Conservation (phyloP, 2,113 vertebrate genomes). For the Sinosuthora webbiana region DNA sequence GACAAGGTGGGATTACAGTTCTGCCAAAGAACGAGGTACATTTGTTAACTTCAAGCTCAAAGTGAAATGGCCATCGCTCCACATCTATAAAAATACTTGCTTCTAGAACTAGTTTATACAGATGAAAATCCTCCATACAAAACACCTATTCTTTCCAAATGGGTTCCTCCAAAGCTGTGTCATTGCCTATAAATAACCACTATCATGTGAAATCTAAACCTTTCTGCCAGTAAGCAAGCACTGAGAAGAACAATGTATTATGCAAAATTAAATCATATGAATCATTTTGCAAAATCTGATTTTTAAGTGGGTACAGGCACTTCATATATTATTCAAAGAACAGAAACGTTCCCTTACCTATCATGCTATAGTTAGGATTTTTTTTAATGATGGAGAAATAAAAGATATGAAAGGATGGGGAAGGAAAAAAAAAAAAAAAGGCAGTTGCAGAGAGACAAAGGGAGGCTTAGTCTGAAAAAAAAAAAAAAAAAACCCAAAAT, state of each 20-base stretch:
- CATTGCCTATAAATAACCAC: slow-evolving; percentile 29
- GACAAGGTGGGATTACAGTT: background rate
- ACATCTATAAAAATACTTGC: background rate
- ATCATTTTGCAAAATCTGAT: slow-evolving; percentile 33
- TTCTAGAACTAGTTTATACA: background rate
- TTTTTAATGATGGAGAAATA: background rate
- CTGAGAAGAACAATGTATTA: slow-evolving; percentile 45
- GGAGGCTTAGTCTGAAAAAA: background rate
- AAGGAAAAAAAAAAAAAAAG: background rate
- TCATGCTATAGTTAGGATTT: slow-evolving; percentile 18
- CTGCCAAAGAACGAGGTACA: background rate
- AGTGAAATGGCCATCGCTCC: background rate
- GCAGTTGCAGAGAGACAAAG: background rate
- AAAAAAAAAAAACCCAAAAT: background rate
- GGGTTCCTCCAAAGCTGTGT: slow-evolving; percentile 19
- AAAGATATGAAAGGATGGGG: background rate
- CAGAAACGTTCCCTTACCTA: background rate
- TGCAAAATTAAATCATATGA: slow-evolving; percentile 40
- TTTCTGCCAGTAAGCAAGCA: slow-evolving; percentile 18
- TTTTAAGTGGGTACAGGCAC: slow-evolving; percentile 46
- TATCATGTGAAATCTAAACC: slow-evolving; percentile 39
- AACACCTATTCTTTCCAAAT: background rate
- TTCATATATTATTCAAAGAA: slow-evolving; percentile 36
- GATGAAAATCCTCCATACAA: background rate
- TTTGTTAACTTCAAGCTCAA: background rate